Percentiles rank a stretch among this genome's conserved stretches.
Evolutionary conservation across 2,888 invertebrate genomes (phyloP).

Genomic region (Capitulum mitella): DNA sequence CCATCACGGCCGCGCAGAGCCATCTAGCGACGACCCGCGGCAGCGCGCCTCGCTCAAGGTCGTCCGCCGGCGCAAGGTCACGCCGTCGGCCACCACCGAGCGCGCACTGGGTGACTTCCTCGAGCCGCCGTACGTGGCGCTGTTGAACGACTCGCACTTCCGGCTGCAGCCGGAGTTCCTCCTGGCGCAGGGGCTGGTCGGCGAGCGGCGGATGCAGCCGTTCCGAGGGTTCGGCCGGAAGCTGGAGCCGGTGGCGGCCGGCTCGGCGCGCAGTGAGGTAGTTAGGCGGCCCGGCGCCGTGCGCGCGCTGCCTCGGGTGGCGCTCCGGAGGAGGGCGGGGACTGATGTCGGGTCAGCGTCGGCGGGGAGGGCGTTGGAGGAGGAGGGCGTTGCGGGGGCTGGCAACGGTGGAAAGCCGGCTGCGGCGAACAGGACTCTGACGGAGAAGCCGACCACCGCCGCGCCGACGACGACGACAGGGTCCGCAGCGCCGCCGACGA

Average conservation of each 20-base stretch:
- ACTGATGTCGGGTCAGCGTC: too few relatives aligned
- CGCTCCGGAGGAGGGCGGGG: too few relatives aligned
- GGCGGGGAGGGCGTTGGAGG: too few relatives aligned
- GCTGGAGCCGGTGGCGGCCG: neutral
- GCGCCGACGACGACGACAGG: too few relatives aligned
- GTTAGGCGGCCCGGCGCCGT: neutral
- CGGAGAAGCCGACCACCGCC: too few relatives aligned
- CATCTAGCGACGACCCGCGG: neutral
- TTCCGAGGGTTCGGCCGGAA: neutral
- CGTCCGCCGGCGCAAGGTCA: neutral
- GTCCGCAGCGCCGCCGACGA: too few relatives aligned
- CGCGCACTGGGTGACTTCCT: neutral
- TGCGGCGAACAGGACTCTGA: too few relatives aligned
- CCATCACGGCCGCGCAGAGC: neutral
- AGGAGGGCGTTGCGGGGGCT: too few relatives aligned
- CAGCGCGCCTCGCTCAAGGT: neutral
- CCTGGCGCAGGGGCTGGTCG: neutral
- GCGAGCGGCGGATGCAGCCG: neutral
- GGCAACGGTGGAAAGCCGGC: too few relatives aligned
- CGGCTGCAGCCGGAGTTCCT: constrained; percentile 3
- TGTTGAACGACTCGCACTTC: neutral
- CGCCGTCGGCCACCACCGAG: neutral
- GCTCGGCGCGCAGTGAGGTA: neutral
- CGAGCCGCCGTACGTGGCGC: neutral
- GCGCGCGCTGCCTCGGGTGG: too few relatives aligned